These are phyloP conservation scores for Enteromius argenteus DNA, from an alignment of 2,797 vertebrate genomes.

Conservation along the genomic window DNA sequence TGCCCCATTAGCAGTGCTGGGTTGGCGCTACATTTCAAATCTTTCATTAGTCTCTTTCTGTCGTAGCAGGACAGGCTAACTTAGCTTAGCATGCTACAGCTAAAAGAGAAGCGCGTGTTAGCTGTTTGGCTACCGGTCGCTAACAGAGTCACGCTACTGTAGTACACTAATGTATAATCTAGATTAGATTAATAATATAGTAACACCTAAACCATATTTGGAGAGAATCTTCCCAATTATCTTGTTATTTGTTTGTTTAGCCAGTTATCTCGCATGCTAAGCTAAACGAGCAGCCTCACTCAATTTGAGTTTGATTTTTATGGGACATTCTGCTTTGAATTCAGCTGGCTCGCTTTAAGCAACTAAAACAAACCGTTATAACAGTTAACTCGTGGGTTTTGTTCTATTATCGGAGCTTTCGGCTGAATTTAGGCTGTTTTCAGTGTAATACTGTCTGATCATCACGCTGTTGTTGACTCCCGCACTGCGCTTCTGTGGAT, in stretches of 20 bases:
- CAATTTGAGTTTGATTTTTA: conserved; percentile 14
- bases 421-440: background rate
- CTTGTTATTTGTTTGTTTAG: background rate
- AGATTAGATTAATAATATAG: background rate
- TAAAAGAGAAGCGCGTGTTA: conserved; percentile 48
- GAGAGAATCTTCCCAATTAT: background rate
- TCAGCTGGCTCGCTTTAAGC: background rate
- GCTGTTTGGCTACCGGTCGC: conserved; percentile 45
- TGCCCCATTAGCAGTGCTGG: background rate
- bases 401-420: background rate
- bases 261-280: conserved; percentile 2
- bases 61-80: conserved; percentile 17
- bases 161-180: too few relatives aligned
- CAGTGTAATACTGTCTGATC: background rate
- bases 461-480: conserved; percentile 40
- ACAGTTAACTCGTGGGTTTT: background rate
- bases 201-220: background rate
- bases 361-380: background rate
- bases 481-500: conserved; percentile 27
- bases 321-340: background rate
- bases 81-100: conserved; percentile 34
- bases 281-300: conserved; percentile 27
- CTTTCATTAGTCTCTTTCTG: conserved; percentile 34
- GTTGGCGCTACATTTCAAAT: conserved; percentile 48
- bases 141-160: background rate